phyloP scores from a whole-genome alignment of 2,888 invertebrate genomes.

The Athetis lepigone region DNA sequence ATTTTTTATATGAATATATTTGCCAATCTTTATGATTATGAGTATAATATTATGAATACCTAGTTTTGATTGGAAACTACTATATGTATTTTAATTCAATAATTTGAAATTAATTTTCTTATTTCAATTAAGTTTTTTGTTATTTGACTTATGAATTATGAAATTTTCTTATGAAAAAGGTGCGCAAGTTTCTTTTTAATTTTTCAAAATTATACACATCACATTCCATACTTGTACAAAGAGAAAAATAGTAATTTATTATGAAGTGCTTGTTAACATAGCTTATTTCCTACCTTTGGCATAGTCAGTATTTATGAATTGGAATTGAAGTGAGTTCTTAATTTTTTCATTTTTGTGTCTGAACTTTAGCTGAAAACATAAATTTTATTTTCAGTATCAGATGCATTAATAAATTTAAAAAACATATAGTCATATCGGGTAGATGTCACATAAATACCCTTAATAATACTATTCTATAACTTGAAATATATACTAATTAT shows the following conservation, averaged over 20 bases:
- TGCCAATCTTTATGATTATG: conserved; percentile 33
- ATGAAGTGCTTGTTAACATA: conserved; percentile 59
- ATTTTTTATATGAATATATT: conserved; percentile 38
- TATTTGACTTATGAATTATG: conserved; percentile 54
- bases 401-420: conserved; percentile 43
- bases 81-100: conserved; percentile 32
- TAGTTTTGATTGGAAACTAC: conserved; percentile 44
- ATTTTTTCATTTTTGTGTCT: conserved; percentile 30
- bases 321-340: conserved; percentile 62
- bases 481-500: conserved; percentile 56
- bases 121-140: conserved; percentile 35
- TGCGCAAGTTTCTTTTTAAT: conserved; percentile 71
- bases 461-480: conserved; percentile 54
- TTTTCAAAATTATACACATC: conserved; percentile 79
- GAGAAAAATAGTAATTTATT: conserved; percentile 64
- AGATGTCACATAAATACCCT: conserved; percentile 53
- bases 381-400: conserved; percentile 33
- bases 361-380: conserved; percentile 34
- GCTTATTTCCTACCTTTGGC: conserved; percentile 61
- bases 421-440: conserved; percentile 56
- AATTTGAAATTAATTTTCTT: conserved; percentile 14
- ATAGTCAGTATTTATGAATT: conserved; percentile 74
- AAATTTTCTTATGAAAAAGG: conserved; percentile 77
- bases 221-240: conserved; percentile 88
- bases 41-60: conserved; percentile 31